phyloP scores from a whole-genome alignment of 1,140 invertebrate species.

The Eurosta solidaginis region DNA sequence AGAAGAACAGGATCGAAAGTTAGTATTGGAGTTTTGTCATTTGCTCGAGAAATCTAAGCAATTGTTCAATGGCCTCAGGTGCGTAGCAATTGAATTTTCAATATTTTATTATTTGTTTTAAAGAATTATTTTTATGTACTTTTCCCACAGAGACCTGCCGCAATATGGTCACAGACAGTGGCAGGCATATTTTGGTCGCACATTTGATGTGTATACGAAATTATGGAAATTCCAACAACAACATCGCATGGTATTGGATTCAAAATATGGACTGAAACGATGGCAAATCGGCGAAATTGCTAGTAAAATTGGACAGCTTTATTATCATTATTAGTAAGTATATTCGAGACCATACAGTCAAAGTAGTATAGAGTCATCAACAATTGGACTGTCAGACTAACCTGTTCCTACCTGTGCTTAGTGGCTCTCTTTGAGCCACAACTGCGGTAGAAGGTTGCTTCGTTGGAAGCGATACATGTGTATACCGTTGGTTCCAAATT shows the following conservation, averaged over 20 bases:
- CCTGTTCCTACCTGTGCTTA: too few species aligned
- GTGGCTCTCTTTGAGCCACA: too few species aligned
- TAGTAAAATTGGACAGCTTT: conserved; percentile 97
- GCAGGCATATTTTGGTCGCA: conserved; percentile 96
- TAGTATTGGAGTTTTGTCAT: conserved; percentile 95
- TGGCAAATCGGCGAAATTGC: conserved; percentile 99
- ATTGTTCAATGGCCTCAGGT: conserved; percentile 94
- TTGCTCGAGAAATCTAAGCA: conserved; percentile 96
- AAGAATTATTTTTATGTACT: neutral
- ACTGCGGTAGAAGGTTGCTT: too few species aligned
- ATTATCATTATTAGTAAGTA: conserved; percentile 98
- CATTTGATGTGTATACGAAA: conserved; percentile 98
- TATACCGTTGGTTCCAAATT: too few species aligned
- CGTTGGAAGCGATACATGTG: too few species aligned
- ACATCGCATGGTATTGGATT: conserved; percentile 88
- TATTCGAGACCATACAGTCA: neutral
- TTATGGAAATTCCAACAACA: conserved; percentile 99
- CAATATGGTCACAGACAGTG: conserved; percentile 98
- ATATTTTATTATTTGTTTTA: neutral
- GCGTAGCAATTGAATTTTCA: conserved; percentile 40
- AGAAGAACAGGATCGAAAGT: conserved; percentile 89
- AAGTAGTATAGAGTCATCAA: too few species aligned
- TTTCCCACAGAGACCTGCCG: conserved; percentile 84
- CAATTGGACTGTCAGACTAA: too few species aligned
- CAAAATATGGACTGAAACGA: conserved; percentile 92